Evolutionary conservation across 2,797 vertebrate genomes (phyloP).

Genomic region (Spinus pinus): DNA sequence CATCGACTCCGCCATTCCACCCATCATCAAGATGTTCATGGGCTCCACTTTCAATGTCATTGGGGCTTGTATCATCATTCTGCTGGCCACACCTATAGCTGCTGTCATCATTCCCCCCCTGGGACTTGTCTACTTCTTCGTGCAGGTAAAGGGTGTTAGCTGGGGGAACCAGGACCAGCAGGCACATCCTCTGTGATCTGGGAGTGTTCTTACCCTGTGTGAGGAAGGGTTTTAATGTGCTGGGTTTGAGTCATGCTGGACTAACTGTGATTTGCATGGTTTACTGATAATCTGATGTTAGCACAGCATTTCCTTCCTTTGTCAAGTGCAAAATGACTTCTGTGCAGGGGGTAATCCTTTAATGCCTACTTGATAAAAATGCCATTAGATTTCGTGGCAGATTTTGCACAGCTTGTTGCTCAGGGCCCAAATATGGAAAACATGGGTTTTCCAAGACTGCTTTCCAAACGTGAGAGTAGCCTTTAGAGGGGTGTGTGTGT

Average conservation of each 20-base stretch:
- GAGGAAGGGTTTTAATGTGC: neutral
- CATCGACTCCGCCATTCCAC: slow-evolving; percentile 90
- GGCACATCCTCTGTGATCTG: neutral
- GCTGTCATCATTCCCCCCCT: slow-evolving; percentile 87
- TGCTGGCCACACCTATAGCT: slow-evolving; percentile 88
- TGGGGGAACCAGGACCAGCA: neutral
- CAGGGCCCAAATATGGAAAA: neutral
- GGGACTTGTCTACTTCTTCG: slow-evolving; percentile 90
- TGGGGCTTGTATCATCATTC: slow-evolving; percentile 85
- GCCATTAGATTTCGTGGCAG: neutral
- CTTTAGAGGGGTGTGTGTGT: neutral
- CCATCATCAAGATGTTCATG: slow-evolving; percentile 95
- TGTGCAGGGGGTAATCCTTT: neutral
- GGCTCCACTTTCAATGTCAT: slow-evolving; percentile 90
- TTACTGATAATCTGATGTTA: neutral
- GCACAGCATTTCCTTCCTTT: neutral
- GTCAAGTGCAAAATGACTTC: neutral
- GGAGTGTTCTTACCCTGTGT: neutral
- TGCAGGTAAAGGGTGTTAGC: slow-evolving; percentile 80
- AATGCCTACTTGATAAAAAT: neutral
- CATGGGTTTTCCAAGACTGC: neutral
- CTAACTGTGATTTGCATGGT: neutral
- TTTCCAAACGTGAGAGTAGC: neutral
- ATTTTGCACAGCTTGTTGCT: neutral
- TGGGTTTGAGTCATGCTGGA: neutral